Base-by-base conservation (phyloP, 2,797 vertebrate genomes). In the Gallirallus australis region DNA sequence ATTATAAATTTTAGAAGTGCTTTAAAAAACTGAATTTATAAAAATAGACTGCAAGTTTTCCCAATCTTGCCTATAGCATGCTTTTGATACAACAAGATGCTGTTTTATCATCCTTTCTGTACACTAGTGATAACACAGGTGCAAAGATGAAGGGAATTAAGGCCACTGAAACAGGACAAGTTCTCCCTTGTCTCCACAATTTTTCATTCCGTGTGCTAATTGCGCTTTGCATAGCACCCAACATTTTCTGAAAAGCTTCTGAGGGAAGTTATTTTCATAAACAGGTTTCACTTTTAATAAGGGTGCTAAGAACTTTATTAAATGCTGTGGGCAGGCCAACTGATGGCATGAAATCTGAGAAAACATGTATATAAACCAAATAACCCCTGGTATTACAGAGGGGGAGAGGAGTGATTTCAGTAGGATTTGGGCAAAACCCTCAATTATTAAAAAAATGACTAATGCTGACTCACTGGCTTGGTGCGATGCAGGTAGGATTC, bases 301-400 rank as follows among this genome's bases (percentile, higher is more conserved):
- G n/a, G 56, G 69, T 82, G 70, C 56, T 80, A 80, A 90, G 68
- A 86, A 73, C 70, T 69, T 56, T 89, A 35, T 70, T 79, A 94
- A 92, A 86, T 73, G 50, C 72, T 95, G 47, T 89, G 54, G 72
- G 90, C 39, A 92, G 56, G 66, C n/a, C 73, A 86, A 79, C 11
- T 16, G 28, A 93, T 89, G 90, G 88, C 83, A 90, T 56, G 52
- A 93, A 97, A 95, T 82, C 83, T 94, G 64, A 96, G 73, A 15
- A 81, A 76, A 31, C 4, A 33, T 19, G 47, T 15, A 69, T 35
- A 81, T 35, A 83, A 45, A 71, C 11, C 27, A 95, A 90, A 95
- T 52, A 79, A 21, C 40, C n/a, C n/a, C 90, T 64, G 63, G 81
- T 79, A 48, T 45, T 89, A 64, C 25, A 79, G 65, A 78, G 28